These are phyloP conservation scores for Drosophila busckii DNA, from an alignment of 1,140 invertebrate species.

Conservation along the genomic window DNA sequence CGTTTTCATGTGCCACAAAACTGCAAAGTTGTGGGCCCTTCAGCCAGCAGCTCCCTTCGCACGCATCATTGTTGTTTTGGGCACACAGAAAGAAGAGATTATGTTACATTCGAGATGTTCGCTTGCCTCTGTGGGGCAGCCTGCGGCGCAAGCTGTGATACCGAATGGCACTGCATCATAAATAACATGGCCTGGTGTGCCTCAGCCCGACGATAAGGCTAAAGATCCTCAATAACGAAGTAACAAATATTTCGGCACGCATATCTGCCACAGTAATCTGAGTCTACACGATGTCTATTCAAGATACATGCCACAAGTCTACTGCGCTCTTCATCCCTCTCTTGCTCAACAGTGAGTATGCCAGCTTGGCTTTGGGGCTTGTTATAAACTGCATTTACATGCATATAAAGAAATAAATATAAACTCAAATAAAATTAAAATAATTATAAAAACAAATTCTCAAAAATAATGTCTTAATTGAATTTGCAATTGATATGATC, in stretches of 20 bases:
- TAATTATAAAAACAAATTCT: too few species aligned
- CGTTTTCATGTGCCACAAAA: too few species aligned
- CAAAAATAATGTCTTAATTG: too few species aligned
- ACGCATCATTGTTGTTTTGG: conserved; percentile 12
- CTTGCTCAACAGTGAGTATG: too few species aligned
- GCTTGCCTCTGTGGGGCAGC: neutral
- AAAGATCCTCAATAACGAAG: conserved; percentile 43
- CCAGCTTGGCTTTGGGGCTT: neutral
- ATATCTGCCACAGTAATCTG: conserved; percentile 64
- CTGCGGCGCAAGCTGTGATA: neutral
- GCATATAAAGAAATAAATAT: too few species aligned
- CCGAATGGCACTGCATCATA: conserved; percentile 29
- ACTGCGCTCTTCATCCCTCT: conserved; percentile 9
- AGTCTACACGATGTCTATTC: conserved; percentile 50
- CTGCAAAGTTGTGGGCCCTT: neutral
- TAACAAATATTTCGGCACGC: conserved; percentile 42
- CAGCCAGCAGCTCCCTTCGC: neutral
- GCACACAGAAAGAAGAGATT: conserved; percentile 45
- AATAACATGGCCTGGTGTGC: conserved; percentile 38
- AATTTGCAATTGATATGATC: too few species aligned
- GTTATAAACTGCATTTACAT: conserved; percentile 10
- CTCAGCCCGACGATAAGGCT: too few species aligned
- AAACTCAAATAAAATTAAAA: too few species aligned
- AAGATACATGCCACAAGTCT: too few species aligned
- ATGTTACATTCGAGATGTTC: conserved; percentile 47